A percentile compares a stretch with the other conserved stretches of the same genome.
Conservation (phyloP, 2,113 vertebrate species). For the Aleadryas rufinucha region DNA sequence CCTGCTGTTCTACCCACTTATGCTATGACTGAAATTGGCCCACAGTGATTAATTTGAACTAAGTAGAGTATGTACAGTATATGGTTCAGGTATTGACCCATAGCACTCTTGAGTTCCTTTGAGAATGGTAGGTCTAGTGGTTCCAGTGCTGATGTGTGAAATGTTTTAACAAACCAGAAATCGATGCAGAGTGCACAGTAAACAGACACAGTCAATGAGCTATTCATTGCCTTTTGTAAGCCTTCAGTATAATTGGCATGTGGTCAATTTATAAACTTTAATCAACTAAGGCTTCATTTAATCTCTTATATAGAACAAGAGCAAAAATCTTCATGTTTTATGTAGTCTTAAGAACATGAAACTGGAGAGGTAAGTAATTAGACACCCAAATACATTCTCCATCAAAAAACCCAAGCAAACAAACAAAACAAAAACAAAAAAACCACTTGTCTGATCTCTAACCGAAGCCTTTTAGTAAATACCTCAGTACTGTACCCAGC, state of each 20-base stretch:
- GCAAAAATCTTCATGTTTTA: not conserved
- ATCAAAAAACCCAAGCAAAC: not conserved
- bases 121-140: not conserved
- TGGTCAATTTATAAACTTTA: constrained; percentile 28
- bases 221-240: constrained; percentile 51
- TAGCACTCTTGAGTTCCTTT: not conserved
- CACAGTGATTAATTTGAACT: constrained; percentile 17
- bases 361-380: not conserved
- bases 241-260: not conserved
- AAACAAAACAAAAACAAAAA: not conserved
- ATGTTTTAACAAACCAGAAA: constrained; percentile 44
- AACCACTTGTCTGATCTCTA: not conserved
- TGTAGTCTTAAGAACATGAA: not conserved
- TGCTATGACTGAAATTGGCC: not conserved
- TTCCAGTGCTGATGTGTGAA: constrained; percentile 21
- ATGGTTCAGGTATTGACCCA: not conserved
- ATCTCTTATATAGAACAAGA: not conserved
- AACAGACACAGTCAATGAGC: constrained; percentile 28
- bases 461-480: not conserved
- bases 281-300: constrained; percentile 11
- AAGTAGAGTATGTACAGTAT: not conserved
- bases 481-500: not conserved
- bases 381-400: not conserved
- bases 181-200: not conserved
- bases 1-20: not conserved